Percentiles rank a stretch among this genome's conserved stretches.
phyloP scores from a whole-genome alignment of 2,797 vertebrate genomes.

The Enteromius argenteus region DNA sequence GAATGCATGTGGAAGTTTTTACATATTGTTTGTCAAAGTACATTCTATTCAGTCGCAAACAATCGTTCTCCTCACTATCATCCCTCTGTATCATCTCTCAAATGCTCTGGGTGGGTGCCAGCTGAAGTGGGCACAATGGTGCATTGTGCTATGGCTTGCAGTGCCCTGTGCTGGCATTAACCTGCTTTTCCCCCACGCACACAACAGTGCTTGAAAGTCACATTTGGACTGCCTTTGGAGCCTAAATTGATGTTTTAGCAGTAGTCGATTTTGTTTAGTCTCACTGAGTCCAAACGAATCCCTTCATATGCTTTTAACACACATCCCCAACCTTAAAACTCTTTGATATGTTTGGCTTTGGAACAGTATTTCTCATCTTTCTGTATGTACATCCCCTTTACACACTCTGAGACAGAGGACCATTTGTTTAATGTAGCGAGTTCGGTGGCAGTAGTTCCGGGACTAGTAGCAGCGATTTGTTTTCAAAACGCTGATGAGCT shows the following conservation, averaged over 20 bases:
- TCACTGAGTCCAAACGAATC: constrained; percentile 7
- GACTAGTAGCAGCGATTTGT: constrained; percentile 56
- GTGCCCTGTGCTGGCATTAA: constrained; percentile 39
- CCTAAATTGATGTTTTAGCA: constrained; percentile 11
- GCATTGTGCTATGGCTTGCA: constrained; percentile 42
- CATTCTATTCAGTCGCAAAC: constrained; percentile 24
- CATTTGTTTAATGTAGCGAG: constrained; percentile 47
- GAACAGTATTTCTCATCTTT: constrained; percentile 28
- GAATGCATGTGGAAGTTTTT: constrained; percentile 33
- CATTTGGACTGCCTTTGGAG: constrained; percentile 3
- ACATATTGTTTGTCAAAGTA: constrained; percentile 18
- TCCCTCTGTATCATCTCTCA: constrained; percentile 18
- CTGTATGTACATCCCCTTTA: constrained; percentile 27
- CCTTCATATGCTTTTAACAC: constrained; percentile 1
- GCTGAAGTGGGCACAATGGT: constrained; percentile 46
- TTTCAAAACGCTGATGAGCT: constrained; percentile 59
- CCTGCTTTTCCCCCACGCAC: constrained; percentile 21
- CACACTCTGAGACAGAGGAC: constrained; percentile 24
- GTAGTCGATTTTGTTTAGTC: neutral
- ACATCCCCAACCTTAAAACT: constrained; percentile 19
- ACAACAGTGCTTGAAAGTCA: constrained; percentile 17
- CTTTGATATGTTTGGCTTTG: constrained; percentile 38
- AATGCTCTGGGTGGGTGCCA: constrained; percentile 43
- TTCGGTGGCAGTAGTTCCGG: constrained; percentile 50
- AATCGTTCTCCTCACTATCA: neutral